Evolutionary conservation across 2,113 vertebrate species (phyloP), one percentile per base, ranked within the genome.

Genomic region (Pongo abelii): DNA sequence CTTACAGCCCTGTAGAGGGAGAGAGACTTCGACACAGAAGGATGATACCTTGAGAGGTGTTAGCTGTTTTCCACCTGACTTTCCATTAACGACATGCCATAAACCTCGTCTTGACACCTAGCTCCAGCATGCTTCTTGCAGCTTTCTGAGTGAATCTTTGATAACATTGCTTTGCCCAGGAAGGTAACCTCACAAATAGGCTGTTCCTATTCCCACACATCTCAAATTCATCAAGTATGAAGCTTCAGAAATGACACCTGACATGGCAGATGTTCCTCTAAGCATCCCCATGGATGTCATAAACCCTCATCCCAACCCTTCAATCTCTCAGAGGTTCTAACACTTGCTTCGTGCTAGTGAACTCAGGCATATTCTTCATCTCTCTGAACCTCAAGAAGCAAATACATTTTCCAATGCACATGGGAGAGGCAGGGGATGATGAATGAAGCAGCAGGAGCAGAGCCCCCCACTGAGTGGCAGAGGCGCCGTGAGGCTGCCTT

Each of bases 391-490:
- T 80, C 75, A 35, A 32, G 59, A 90, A 86, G 50, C 6, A 67
- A 85, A 40, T 5, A 35, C 5, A 0, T 61, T 84, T 85, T 48
- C 43, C 35, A 85, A 0, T 12, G 43, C 30, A 74, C 38, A 1
- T 6, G 27, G 61, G 67, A 18, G 1, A 2, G 22, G 8, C 16
- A 18, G 20, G n/a, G 4, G 20, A 32, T 30, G 11, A 46, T 11
- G 27, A 38, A 32, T 10, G 7, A 14, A 38, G 18, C 14, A n/a
- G n/a, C 70, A 5, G 1, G 16, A 0, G 22, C 17, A 2, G 38
- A 52, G 32, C 11, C 1, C 5, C 35, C 8, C 27, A 20, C 16
- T 0, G 6, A 5, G 18, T 18, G 75, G 80, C 40, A 52, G 79
- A 61, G 70, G 30, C 4, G 0, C 0, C 0, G 2, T 17, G 18